phyloP scores from a whole-genome alignment of 2,113 vertebrate species.

The Crotalus helleri region DNA sequence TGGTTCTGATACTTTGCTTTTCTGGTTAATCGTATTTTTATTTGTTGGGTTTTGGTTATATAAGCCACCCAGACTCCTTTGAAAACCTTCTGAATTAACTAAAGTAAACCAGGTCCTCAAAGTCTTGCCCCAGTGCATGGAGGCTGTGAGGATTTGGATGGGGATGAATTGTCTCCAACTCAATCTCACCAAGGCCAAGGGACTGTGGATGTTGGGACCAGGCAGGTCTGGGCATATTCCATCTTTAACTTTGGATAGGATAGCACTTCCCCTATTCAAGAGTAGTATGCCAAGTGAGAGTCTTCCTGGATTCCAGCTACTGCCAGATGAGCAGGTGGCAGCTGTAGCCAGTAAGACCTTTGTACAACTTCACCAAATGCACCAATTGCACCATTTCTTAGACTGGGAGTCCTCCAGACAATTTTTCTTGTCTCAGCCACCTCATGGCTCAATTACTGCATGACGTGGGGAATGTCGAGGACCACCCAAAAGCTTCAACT shows the following conservation, averaged over 20 bases:
- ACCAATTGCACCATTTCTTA: background rate
- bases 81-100: background rate
- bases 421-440: background rate
- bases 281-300: background rate
- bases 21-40: background rate
- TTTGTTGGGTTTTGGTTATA: background rate
- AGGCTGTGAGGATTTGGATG: background rate
- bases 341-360: background rate
- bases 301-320: background rate
- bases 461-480: background rate
- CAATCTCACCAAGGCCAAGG: background rate
- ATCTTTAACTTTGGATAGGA: background rate
- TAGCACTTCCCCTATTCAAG: background rate
- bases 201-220: background rate
- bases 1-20: background rate
- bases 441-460: background rate
- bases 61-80: background rate
- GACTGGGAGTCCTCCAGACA: background rate
- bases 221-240: background rate
- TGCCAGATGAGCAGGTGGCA: background rate
- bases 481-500: background rate
- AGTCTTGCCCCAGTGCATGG: background rate
- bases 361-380: background rate
- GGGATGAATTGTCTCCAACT: background rate
- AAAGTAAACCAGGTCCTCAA: background rate